Evolutionary conservation across 2,888 invertebrate genomes (phyloP).

Genomic region (Drosophila barbarae): DNA sequence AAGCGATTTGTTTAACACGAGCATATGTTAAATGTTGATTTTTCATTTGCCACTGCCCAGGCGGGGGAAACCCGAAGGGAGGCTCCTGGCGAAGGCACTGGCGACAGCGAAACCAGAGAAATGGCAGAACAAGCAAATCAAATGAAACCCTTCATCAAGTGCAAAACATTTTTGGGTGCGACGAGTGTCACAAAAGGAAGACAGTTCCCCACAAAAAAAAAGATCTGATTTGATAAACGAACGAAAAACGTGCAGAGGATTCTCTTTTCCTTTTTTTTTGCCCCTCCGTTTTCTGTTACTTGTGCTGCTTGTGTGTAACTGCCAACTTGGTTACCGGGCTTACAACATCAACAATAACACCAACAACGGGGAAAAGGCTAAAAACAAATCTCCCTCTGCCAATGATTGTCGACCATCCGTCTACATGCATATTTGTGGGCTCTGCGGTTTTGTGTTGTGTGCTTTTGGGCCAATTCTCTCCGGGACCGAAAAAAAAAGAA

Average conservation of each 20-base stretch:
- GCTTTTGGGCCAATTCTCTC: constrained; percentile 2
- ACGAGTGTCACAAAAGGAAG: constrained; percentile 46
- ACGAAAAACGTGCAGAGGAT: constrained; percentile 32
- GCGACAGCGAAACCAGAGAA: constrained; percentile 64
- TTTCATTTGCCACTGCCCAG: constrained; percentile 54
- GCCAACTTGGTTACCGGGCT: constrained; percentile 25
- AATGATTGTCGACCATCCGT: constrained; percentile 40
- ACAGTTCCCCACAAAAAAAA: constrained; percentile 18
- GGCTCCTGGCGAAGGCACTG: constrained; percentile 41
- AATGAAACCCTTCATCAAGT: constrained; percentile 71
- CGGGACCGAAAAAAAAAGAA: neutral
- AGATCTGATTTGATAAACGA: constrained; percentile 29
- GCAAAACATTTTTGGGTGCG: constrained; percentile 55
- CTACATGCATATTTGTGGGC: constrained; percentile 50
- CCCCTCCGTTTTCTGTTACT: neutral
- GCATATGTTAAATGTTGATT: constrained; percentile 67
- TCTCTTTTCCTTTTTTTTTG: constrained; percentile 5
- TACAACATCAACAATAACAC: constrained; percentile 3
- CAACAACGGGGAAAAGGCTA: constrained; percentile 9
- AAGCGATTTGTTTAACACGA: constrained; percentile 55
- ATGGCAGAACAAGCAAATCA: constrained; percentile 67
- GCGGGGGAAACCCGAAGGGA: constrained; percentile 15
- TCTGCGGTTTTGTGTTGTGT: constrained; percentile 35
- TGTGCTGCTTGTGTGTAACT: constrained; percentile 11
- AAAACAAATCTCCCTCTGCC: constrained; percentile 33